Evolutionary conservation across 2,797 vertebrate species (phyloP).

Genomic region (Ptychadena robeensis): DNA sequence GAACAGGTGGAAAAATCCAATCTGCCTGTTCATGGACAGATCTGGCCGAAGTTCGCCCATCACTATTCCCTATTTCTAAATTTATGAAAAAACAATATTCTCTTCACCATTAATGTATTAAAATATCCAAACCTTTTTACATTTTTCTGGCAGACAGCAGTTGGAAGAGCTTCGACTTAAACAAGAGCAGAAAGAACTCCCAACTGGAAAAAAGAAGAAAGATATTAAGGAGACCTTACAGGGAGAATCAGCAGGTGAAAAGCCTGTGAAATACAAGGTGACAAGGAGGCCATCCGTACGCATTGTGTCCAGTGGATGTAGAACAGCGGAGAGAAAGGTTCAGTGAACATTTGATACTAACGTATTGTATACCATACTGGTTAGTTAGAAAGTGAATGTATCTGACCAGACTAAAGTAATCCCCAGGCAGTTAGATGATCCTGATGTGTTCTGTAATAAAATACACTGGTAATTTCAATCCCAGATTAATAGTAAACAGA

Average conservation of each 20-base stretch:
- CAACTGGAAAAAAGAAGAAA: slow-evolving; percentile 64
- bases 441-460: neutral
- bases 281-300: slow-evolving; percentile 9
- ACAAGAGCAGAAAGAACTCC: slow-evolving; percentile 68
- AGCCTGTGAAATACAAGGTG: slow-evolving; percentile 49
- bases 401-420: neutral
- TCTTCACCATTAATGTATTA: neutral
- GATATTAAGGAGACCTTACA: slow-evolving; percentile 66
- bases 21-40: no score
- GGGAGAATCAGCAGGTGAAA: slow-evolving; percentile 71
- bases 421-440: neutral
- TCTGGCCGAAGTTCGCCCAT: no score
- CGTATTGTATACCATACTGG: neutral
- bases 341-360: neutral
- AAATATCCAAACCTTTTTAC: neutral
- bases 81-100: no score
- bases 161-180: slow-evolving; percentile 75
- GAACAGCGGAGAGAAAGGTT: slow-evolving; percentile 68
- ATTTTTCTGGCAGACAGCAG: slow-evolving; percentile 70
- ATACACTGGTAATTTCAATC: neutral
- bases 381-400: neutral
- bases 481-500: neutral
- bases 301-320: slow-evolving; percentile 53
- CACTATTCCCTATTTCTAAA: no score
- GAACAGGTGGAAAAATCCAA: no score